Evolutionary conservation across 2,797 vertebrate species (phyloP).

Genomic region (Acanthis flammea): DNA sequence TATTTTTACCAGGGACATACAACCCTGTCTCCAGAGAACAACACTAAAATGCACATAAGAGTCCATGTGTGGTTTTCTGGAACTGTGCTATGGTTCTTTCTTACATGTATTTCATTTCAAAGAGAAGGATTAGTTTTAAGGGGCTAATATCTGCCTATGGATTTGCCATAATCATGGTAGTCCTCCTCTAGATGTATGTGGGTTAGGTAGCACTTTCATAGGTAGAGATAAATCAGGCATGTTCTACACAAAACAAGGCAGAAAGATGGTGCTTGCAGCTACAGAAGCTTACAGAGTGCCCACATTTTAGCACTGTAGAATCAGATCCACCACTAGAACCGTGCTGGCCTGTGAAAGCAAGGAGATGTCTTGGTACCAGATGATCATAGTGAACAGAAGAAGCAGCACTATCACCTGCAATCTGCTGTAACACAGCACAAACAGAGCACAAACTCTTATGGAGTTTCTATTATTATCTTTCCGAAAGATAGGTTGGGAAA

Average conservation of each 20-base stretch:
- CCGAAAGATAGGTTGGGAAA: slow-evolving; percentile 31
- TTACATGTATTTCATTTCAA: background rate
- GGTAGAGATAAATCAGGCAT: background rate
- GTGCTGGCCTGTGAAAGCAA: background rate
- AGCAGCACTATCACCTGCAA: background rate
- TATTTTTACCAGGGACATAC: background rate
- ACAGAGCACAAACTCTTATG: background rate
- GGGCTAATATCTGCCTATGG: background rate
- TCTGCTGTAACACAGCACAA: background rate
- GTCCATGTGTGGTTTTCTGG: background rate
- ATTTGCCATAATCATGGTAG: background rate
- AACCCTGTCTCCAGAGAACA: background rate
- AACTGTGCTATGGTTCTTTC: background rate
- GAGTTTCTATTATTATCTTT: background rate
- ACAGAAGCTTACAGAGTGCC: background rate
- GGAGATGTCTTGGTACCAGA: background rate
- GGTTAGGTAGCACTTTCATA: background rate
- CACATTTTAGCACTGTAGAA: background rate
- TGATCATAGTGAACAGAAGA: background rate
- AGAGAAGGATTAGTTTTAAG: background rate
- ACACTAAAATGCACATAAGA: background rate
- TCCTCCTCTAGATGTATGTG: background rate
- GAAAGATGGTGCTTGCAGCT: background rate
- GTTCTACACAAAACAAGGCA: background rate
- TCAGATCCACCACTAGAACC: background rate